Conservation (phyloP, 2,888 invertebrate species). For the Nasonovia ribisnigri region DNA sequence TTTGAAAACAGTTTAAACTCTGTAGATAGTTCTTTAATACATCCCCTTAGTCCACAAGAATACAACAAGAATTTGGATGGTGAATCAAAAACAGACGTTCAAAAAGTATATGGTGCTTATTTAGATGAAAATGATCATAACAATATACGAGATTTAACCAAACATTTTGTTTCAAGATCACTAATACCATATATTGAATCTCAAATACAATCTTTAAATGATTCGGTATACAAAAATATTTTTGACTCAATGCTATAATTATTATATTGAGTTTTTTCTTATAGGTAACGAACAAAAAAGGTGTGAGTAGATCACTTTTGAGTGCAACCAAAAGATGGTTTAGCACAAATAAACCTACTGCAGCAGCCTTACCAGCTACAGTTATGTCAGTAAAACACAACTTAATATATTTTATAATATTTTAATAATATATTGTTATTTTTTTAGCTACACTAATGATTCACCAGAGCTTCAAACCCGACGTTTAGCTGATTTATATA, state of each 20-base stretch:
- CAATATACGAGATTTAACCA: conserved; percentile 68
- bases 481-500: conserved; percentile 93
- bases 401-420: neutral
- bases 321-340: conserved; percentile 97
- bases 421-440: conserved; percentile 50
- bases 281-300: conserved; percentile 86
- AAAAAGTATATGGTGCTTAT: conserved; percentile 72
- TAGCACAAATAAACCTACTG: conserved; percentile 86
- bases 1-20: conserved; percentile 71
- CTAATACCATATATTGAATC: conserved; percentile 93
- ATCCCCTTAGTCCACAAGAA: conserved; percentile 79
- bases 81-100: conserved; percentile 69
- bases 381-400: conserved; percentile 57
- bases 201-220: conserved; percentile 84
- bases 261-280: conserved; percentile 67
- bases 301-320: conserved; percentile 91
- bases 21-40: conserved; percentile 72
- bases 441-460: conserved; percentile 80
- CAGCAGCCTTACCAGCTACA: conserved; percentile 77
- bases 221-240: conserved; percentile 74
- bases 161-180: conserved; percentile 83
- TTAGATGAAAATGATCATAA: conserved; percentile 68
- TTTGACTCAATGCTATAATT: neutral
- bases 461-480: conserved; percentile 93
- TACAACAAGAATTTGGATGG: conserved; percentile 64